Evolutionary conservation across 2,888 invertebrate genomes (phyloP), one percentile per base, ranked within the genome.

Genomic region (Heliothis peltigera): DNA sequence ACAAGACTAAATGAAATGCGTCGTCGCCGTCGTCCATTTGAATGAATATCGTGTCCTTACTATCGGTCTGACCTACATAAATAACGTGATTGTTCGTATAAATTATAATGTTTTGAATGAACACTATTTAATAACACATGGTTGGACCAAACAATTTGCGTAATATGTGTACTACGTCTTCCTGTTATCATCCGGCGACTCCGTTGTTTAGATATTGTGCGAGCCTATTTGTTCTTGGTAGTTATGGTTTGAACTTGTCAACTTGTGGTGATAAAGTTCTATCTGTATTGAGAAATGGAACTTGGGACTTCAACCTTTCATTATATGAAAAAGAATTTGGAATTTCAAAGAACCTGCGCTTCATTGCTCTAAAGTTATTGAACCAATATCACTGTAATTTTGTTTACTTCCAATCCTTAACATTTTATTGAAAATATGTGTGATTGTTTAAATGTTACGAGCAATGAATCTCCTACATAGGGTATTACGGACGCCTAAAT

Each of bases 41-140:
- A 72, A 72, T 76, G 69, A 76, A 69, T 58, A 44, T 59, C 62
- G 54, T 76, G 73, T 76, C 73, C 61, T 75, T 71, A 59, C 51
- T 65, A 66, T 63, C 62, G 47, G 39, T 25, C 18, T 66, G 79
- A 73, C 76, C 73, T 60, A 73, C 61, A 78, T 71, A 63, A 52
- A 64, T 70, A 71, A 54, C 46, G 62, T 66, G 64, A 75, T 76
- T 76, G 76, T 70, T 67, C 64, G 61, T 72, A 78, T 75, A 78
- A 72, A 77, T 78, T 72, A 72, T 69, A 57, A 75, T 75, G 60
- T 78, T 75, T 67, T 72, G 59, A 78, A 75, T 69, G 66, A 75
- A 72, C 59, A 43, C 49, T 60, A 63, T 78, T 68, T 75, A 68
- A 65, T 68, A 77, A 77, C 64, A 75, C 46, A 35, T 60, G 59